These are phyloP conservation scores for Luehdorfia chinensis DNA, from an alignment of 1,140 invertebrate genomes.

Conservation along the genomic window DNA sequence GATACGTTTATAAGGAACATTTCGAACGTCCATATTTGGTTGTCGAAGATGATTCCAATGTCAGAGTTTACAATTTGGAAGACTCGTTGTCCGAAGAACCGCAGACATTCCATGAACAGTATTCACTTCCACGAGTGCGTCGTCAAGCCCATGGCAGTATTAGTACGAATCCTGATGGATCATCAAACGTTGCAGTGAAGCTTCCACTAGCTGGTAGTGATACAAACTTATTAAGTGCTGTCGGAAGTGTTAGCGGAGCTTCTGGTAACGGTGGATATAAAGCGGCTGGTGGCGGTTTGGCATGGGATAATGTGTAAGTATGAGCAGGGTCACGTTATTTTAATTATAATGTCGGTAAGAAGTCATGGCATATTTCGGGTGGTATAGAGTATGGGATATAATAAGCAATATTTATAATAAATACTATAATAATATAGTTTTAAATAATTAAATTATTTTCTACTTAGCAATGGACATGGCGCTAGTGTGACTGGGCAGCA, in stretches of 20 bases:
- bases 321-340: not conserved
- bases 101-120: constrained; percentile 7
- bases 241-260: constrained; percentile 21
- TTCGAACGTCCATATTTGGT: constrained; percentile 1
- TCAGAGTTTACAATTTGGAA: not conserved
- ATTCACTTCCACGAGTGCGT: constrained; percentile 22
- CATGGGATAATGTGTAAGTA: constrained; percentile 41
- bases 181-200: constrained; percentile 27
- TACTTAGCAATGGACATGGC: constrained; percentile 35
- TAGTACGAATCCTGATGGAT: constrained; percentile 36
- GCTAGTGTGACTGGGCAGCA: constrained; percentile 29
- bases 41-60: not conserved
- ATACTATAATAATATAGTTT: not conserved
- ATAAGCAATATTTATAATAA: not conserved
- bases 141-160: constrained; percentile 27
- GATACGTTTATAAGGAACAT: not conserved
- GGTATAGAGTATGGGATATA: too few species aligned
- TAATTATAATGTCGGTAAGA: constrained; percentile 1
- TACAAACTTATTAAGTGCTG: constrained; percentile 35
- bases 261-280: constrained; percentile 24
- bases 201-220: constrained; percentile 32
- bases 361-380: not conserved
- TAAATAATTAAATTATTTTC: not conserved
- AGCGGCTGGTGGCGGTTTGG: constrained; percentile 30
- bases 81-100: constrained; percentile 18